phyloP scores from a whole-genome alignment of 2,113 vertebrate genomes.

The Neolamprologus devosi region DNA sequence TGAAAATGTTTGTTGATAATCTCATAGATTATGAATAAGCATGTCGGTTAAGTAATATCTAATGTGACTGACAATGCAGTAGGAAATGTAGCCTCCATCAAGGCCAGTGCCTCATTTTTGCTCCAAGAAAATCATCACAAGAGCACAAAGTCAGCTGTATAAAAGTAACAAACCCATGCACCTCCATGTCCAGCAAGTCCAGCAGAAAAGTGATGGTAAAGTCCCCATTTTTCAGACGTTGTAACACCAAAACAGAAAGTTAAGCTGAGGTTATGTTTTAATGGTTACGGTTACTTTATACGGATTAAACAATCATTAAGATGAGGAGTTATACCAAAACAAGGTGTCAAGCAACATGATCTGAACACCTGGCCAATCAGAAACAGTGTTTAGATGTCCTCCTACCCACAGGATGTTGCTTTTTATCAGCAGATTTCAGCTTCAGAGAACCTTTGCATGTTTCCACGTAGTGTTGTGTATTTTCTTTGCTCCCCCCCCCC shows the following conservation, averaged over 20 bases:
- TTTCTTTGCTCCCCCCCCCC: not conserved
- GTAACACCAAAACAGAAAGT: not conserved
- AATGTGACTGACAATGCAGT: not conserved
- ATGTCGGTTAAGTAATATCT: not conserved
- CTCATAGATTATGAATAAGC: not conserved
- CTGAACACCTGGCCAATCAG: not conserved
- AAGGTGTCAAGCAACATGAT: not conserved
- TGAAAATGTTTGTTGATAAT: not conserved
- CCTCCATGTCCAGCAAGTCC: not conserved
- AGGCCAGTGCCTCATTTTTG: not conserved
- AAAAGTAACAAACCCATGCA: not conserved
- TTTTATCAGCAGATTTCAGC: not conserved
- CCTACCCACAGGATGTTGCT: not conserved
- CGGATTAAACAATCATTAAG: not conserved
- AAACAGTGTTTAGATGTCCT: not conserved
- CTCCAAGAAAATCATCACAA: not conserved
- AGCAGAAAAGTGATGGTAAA: not conserved
- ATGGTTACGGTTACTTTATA: not conserved
- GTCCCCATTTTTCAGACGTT: not conserved
- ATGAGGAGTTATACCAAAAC: not conserved
- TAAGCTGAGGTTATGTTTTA: not conserved
- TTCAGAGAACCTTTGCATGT: not conserved
- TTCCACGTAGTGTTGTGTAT: not conserved
- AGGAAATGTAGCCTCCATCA: accelerated
- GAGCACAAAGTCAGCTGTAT: not conserved